Conservation (phyloP, 2,113 vertebrate species). For the Stegostoma tigrinum region DNA sequence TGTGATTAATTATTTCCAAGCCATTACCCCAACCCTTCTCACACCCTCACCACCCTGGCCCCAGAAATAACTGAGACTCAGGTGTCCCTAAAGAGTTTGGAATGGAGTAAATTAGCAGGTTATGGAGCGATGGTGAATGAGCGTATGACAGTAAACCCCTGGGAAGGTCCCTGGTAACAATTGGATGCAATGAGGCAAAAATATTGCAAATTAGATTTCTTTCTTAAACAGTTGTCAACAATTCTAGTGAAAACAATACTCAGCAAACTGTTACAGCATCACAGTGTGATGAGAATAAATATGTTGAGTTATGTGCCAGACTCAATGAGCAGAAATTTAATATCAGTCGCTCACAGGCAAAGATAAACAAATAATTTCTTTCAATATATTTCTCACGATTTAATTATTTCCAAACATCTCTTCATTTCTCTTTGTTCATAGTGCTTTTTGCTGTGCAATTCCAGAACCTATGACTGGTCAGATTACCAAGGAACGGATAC, state of each 20-base stretch:
- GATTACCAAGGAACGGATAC: no score
- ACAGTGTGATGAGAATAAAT: not conserved
- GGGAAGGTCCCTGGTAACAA: not conserved
- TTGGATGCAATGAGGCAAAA: not conserved
- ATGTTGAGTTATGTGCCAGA: not conserved
- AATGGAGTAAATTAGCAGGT: no score
- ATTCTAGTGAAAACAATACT: not conserved
- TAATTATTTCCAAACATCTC: not conserved
- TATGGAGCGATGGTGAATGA: not conserved
- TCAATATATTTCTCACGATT: not conserved
- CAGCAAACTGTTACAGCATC: not conserved
- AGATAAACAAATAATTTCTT: not conserved
- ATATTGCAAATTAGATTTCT: slow-evolving; percentile 21
- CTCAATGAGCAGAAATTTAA: not conserved
- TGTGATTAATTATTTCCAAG: no score
- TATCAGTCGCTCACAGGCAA: not conserved
- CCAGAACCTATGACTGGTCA: no score
- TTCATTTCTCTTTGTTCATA: not conserved
- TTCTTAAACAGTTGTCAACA: slow-evolving; percentile 2
- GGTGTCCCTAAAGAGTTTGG: not conserved
- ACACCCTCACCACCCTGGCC: not conserved
- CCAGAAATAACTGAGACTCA: not conserved
- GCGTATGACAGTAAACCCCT: not conserved
- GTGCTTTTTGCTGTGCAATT: no score
- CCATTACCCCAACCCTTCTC: no score